A percentile compares a stretch with the other conserved stretches of the same genome.
phyloP scores from a whole-genome alignment of 2,888 invertebrate genomes.

The Acholoe squamosa region DNA sequence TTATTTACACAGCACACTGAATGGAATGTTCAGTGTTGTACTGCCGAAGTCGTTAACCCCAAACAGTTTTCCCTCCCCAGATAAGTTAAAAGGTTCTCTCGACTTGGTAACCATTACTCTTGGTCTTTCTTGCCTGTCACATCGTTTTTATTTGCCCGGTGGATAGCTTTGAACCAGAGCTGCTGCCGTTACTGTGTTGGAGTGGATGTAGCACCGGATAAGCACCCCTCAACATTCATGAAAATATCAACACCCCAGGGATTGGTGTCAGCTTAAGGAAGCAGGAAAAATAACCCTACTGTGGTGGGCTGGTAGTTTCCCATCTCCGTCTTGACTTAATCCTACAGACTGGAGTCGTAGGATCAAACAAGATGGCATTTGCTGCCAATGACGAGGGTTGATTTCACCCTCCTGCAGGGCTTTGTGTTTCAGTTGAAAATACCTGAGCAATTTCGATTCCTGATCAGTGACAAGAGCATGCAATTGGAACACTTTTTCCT shows the following conservation, averaged over 20 bases:
- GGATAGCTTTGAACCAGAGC: conserved; percentile 2
- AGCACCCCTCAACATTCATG: not conserved
- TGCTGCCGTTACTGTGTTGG: not conserved
- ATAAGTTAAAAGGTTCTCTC: not conserved
- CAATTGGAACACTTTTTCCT: too few species aligned
- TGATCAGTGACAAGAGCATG: too few species aligned
- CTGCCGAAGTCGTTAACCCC: not conserved
- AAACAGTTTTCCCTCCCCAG: not conserved
- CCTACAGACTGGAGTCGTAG: too few species aligned
- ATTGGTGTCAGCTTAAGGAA: not conserved
- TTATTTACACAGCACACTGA: not conserved
- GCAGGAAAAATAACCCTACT: not conserved
- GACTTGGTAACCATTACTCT: conserved; percentile 33
- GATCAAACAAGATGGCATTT: too few species aligned
- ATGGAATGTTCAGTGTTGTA: conserved; percentile 14
- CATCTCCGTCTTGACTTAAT: too few species aligned
- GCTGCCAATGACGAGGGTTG: too few species aligned
- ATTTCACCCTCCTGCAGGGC: too few species aligned
- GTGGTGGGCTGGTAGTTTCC: not conserved
- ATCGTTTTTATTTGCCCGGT: not conserved
- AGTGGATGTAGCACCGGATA: not conserved
- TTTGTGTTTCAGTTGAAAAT: too few species aligned
- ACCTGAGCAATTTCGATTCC: too few species aligned
- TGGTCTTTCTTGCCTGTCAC: not conserved
- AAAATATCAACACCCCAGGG: conserved; percentile 12